Base-by-base conservation (phyloP, 2,888 invertebrate species). In the Volucella bombylans region DNA sequence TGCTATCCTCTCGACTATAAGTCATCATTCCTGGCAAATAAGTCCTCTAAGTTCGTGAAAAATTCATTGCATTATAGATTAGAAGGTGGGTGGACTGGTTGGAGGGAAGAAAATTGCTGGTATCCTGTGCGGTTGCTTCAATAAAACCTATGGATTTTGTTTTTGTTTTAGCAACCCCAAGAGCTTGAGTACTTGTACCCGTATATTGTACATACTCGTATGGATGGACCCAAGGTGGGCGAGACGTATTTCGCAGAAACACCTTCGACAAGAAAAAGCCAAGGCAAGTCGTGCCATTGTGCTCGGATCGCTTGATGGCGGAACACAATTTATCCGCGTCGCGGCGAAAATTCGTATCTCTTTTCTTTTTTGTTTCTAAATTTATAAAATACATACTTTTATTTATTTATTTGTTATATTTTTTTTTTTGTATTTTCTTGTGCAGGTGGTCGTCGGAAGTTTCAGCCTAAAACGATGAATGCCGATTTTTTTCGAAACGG, bases 21-120 rank as follows among this genome's bases (percentile, higher is more conserved):
- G 69, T 83, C 83, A 76, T 76, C 74, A 73, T 80, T 71, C 65
- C 15, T 67, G 14, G 71, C 55, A 49, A 80, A 83, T 83, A 76
- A 80, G 76, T 83, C 71, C 71, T 71, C 43, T 9, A 62, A 71
- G 65, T 67, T 80, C 61, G 79, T 80, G 50, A 71, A 80, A 80
- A 71, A 83, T 83, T 83, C 71, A 83, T 83, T 55, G 69, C 61
- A 83, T 62, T 71, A 14, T 61, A 62, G 55, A 76, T 80, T 65
- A 69, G 54, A 59, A 45, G 57, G 18, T 31, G 64, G 43, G 18
- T 55, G n/a, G 18, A 52, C 11, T 12, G 3, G 43, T 41, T 18
- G 15, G n/a, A 52, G 47, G 39, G 39, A 39, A n/a, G 31, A 23
- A 23, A 23, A 23, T 23, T 45, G 76, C 54, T 15, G 12, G 61